Evolutionary conservation across 1,140 invertebrate genomes (phyloP), one percentile per base, ranked within the genome.

Genomic region (Apis dorsata): DNA sequence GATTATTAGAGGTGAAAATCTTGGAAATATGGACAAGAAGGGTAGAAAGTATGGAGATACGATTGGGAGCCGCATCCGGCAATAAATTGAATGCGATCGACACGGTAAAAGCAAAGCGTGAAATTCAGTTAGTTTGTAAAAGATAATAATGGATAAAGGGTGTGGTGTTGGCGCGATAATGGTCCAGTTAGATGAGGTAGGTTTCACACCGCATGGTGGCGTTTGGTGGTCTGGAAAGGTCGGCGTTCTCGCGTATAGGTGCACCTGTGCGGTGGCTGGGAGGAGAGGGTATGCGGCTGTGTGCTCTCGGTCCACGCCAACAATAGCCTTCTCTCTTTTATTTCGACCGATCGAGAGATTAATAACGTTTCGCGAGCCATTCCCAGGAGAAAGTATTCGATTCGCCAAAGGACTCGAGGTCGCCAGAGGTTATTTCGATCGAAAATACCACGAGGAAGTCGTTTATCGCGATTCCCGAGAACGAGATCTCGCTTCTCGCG

Each of bases 291-390:
- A 63, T 19, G 60, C 73, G 13, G 68, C n/a, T 34, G 63, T 34
- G 7, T n/a, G 24, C 12, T 11, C 69, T 19, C 28, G 10, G n/a
- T 65, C 79, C 24, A 17, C 57, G 55, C 63, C 78, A 84, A 84
- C 83, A 84, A 84, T 84, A 73, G 71, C 70, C 78, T 44, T 21
- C 69, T 77, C 68, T 82, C 68, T 83, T 85, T 74, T 85, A 78
- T 65, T 77, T 63, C 66, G 63, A 5, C 44, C 74, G 84, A 83
- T 85, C 60, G 73, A 78, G 72, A 85, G 79, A 85, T 85, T 85
- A 85, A 85, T 79, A 85, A 85, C 24, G 80, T 85, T 78, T 34
- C 80, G 63, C 80, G 59, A 53, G 49, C 51, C 80, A 75, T 81
- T 70, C 63, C 28, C 83, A 66, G 72, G 83, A 81, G 83, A 84